A percentile compares a stretch with the other conserved stretches of the same genome.
Evolutionary conservation across 2,888 invertebrate genomes (phyloP).

Genomic region (Macroteleia sp.): DNA sequence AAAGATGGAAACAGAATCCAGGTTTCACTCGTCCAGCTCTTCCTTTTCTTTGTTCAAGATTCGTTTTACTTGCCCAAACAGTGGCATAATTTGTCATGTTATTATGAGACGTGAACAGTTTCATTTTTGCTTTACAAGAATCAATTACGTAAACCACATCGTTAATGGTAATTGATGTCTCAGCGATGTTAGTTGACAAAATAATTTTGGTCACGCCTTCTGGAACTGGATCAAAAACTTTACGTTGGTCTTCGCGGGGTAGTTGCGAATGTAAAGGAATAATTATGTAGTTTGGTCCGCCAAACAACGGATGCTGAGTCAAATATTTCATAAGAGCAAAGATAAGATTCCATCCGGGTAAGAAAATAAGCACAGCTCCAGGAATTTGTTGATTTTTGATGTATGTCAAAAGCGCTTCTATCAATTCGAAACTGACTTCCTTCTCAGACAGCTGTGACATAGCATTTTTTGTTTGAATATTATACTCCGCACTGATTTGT

Average conservation of each 20-base stretch:
- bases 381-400: conserved; percentile 87
- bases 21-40: conserved; percentile 97
- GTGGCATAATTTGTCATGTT: conserved; percentile 99
- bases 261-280: conserved; percentile 99
- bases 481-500: conserved; percentile 80
- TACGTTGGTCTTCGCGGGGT: conserved; percentile 96
- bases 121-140: conserved; percentile 98
- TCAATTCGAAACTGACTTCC: conserved; percentile 96
- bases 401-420: conserved; percentile 90
- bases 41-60: conserved; percentile 96
- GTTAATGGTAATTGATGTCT: conserved; percentile 98
- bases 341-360: conserved; percentile 99
- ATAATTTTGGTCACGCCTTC: conserved; percentile 95
- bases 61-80: conserved; percentile 97
- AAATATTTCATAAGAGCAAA: conserved; percentile 95
- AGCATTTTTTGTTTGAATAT: conserved; percentile 87
- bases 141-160: conserved; percentile 99
- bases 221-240: conserved; percentile 95
- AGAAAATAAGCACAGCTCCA: conserved; percentile 96
- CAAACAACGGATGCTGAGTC: conserved; percentile 89
- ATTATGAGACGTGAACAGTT: conserved; percentile 98
- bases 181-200: conserved; percentile 98
- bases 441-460: conserved; percentile 94
- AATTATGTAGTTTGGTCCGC: conserved; percentile 88
- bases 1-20: conserved; percentile 97